Base-by-base conservation (phyloP, 2,113 vertebrate genomes). In the Thryonomys swinderianus region DNA sequence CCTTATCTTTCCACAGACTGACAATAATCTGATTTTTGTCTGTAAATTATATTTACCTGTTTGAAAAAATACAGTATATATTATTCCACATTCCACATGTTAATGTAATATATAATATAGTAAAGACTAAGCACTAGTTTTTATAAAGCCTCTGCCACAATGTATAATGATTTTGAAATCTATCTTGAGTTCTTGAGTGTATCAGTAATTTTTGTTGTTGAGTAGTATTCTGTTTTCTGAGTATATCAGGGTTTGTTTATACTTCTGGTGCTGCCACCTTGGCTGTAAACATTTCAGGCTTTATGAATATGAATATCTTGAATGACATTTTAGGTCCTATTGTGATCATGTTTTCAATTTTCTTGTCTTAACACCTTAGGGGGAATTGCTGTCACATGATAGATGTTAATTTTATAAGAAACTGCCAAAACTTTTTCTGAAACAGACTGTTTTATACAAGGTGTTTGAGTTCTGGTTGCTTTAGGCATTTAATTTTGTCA, bases 341-440 rank as follows among this genome's bases (percentile, higher is more conserved):
- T 91, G 5, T 74, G 53, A 86, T 42, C 32, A 76, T 57, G 55
- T 81, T 88, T 95, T 69, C 23, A 79, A 64, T 91, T 94, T 27
- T 92, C 17, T 71, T 92, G 32, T 13, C 42, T 88, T 80, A 94
- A 23, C 73, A 88, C 2, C 2, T 94, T 37, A 66, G 21, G 51
- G 6, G 62, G 42, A 85, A 78, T 57, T 79, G 12, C 13, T 92
- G 37, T 92, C n/a, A 45, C 21, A 45, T 64, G 45, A 73, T 42
- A 92, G 30, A 69, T 59, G 2, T 61, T 94, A 69, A 37, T 57
- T 93, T 90, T 86, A 51, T 83, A 90, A 73, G 30, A 93, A 71
- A 81, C 14, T 88, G 13, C n/a, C 74, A 85, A 45, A 85, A 45
- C 6, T 78, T 94, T 78, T 84, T 61, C 42, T 88, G 25, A 95